These are phyloP conservation scores for Melanotaenia parkinsoni DNA, from an alignment of 2,797 vertebrate genomes.

Conservation along the genomic window DNA sequence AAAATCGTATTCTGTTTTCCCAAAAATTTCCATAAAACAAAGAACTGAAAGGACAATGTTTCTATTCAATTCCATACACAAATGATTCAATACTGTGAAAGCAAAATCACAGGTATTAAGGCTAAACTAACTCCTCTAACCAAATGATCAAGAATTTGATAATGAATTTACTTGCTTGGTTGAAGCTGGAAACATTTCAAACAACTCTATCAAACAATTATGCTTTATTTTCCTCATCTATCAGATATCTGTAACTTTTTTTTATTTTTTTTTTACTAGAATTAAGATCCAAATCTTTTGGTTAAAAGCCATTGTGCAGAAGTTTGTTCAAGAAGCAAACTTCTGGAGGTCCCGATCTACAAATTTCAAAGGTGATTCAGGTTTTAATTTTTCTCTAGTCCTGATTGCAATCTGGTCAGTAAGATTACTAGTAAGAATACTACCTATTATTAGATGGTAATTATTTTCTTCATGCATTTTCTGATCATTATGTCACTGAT, in stretches of 20 bases:
- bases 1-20: neutral
- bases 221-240: neutral
- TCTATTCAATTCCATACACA: neutral
- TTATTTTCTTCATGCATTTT: neutral
- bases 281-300: neutral
- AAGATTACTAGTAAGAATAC: too few species aligned
- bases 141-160: neutral
- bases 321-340: neutral
- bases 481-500: neutral
- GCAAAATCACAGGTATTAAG: neutral
- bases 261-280: neutral
- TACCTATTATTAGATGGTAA: too few species aligned
- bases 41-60: neutral
- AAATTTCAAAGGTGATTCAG: neutral
- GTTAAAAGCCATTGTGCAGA: neutral
- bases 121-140: neutral
- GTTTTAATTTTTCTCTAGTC: neutral
- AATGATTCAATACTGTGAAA: neutral
- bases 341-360: neutral
- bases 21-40: slow-evolving; percentile 1
- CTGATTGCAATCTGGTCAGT: neutral
- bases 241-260: neutral
- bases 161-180: neutral
- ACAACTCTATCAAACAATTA: neutral
- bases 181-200: neutral